Conservation (phyloP, 2,888 invertebrate species). For the Amphipyra berbera region DNA sequence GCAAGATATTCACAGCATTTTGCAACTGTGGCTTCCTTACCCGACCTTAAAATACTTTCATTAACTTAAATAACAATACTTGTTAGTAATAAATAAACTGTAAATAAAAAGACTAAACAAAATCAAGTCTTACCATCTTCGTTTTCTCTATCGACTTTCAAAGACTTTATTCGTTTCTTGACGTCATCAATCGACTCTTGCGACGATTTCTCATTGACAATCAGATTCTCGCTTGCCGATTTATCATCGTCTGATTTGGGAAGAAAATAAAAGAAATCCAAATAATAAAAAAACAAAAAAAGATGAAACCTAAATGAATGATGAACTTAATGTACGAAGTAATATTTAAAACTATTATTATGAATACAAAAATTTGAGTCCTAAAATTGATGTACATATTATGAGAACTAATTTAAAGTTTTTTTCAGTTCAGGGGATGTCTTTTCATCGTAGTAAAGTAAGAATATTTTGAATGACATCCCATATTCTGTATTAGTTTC, state of each 20-base stretch:
- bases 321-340: background rate
- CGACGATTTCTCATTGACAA: conserved; percentile 76
- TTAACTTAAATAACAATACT: conserved; percentile 31
- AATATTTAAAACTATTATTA: too few species aligned
- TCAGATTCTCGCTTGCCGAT: conserved; percentile 74
- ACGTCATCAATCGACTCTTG: conserved; percentile 84
- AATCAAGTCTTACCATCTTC: conserved; percentile 83
- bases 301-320: background rate
- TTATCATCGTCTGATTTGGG: conserved; percentile 68
- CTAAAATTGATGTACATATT: too few species aligned
- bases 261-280: conserved; percentile 55
- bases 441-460: too few species aligned
- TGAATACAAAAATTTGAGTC: too few species aligned
- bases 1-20: background rate
- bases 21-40: background rate
- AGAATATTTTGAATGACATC: too few species aligned
- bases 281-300: conserved; percentile 52
- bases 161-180: conserved; percentile 84
- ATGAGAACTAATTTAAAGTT: too few species aligned
- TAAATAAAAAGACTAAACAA: conserved; percentile 28
- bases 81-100: conserved; percentile 17
- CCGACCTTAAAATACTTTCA: conserved; percentile 4
- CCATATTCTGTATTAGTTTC: too few species aligned
- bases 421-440: too few species aligned
- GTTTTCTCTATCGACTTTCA: conserved; percentile 86